These are phyloP conservation scores for Drosophila setosimentum DNA, from an alignment of 2,888 invertebrate genomes.

Conservation along the genomic window DNA sequence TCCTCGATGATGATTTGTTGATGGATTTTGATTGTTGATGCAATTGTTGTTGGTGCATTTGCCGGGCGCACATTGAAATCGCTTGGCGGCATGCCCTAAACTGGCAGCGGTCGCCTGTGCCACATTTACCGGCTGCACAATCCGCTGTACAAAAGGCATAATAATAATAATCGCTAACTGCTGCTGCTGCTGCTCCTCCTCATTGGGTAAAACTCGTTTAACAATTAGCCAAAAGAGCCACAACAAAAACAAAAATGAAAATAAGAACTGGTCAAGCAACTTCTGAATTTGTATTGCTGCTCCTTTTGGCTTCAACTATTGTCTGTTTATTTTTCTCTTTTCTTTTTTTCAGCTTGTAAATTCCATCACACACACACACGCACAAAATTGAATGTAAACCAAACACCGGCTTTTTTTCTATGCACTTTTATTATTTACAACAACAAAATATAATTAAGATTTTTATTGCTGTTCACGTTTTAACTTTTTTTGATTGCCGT, in stretches of 20 bases:
- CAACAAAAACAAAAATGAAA: conserved; percentile 7
- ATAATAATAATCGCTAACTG: conserved; percentile 48
- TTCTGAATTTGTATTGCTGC: conserved; percentile 75
- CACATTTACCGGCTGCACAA: conserved; percentile 92
- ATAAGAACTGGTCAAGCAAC: conserved; percentile 76
- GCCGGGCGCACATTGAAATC: conserved; percentile 78
- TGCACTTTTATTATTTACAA: conserved; percentile 17
- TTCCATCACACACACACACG: conserved; percentile 52
- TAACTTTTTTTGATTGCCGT: conserved; percentile 68
- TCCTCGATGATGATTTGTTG: not conserved
- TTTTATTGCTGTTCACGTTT: conserved; percentile 57
- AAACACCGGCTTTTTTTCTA: conserved; percentile 59
- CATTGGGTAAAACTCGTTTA: conserved; percentile 17
- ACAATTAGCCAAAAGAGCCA: conserved; percentile 20
- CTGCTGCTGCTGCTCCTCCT: conserved; percentile 26
- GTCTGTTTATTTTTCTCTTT: conserved; percentile 61
- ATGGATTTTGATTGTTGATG: conserved; percentile 69
- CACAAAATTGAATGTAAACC: conserved; percentile 61
- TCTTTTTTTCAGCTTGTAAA: conserved; percentile 50
- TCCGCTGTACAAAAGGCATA: conserved; percentile 95
- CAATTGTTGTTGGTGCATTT: conserved; percentile 83
- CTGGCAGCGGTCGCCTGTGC: conserved; percentile 86
- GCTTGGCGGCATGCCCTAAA: conserved; percentile 61
- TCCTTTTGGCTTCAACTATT: conserved; percentile 60
- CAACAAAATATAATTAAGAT: conserved; percentile 51